Percentiles rank a stretch among this genome's conserved stretches.
Evolutionary conservation across 2,888 invertebrate genomes (phyloP).

Genomic region (Cyclophora punctaria): DNA sequence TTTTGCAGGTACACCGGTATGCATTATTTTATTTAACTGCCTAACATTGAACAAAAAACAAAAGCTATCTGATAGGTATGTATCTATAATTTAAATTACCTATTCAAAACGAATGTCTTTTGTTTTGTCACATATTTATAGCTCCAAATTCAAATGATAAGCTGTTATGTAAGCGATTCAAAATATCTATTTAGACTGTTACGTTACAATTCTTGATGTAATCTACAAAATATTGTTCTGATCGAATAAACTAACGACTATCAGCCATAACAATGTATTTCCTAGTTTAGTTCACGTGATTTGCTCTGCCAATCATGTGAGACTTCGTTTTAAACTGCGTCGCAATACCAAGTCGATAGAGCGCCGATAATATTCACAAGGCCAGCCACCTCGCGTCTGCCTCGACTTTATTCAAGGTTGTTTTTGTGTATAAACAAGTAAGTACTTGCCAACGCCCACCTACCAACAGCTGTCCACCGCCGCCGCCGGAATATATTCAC

Average conservation of each 20-base stretch:
- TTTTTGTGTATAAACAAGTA: slow-evolving; percentile 67
- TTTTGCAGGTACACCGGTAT: too few species aligned
- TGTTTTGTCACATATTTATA: too few species aligned
- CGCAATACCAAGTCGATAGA: slow-evolving; percentile 6
- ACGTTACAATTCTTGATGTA: neutral
- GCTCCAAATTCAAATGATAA: too few species aligned
- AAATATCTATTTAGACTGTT: neutral
- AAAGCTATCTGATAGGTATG: too few species aligned
- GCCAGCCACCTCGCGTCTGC: slow-evolving; percentile 39
- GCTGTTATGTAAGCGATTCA: too few species aligned
- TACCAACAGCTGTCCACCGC: slow-evolving; percentile 18
- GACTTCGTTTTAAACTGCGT: slow-evolving; percentile 3
- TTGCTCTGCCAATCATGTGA: slow-evolving; percentile 4
- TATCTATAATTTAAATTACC: too few species aligned
- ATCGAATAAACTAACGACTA: neutral
- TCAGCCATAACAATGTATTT: too few species aligned
- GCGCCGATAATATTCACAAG: slow-evolving; percentile 27
- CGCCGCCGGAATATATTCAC: slow-evolving; percentile 6
- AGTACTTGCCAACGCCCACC: slow-evolving; percentile 10
- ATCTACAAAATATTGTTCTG: neutral
- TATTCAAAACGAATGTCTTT: too few species aligned
- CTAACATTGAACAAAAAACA: too few species aligned
- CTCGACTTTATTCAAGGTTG: slow-evolving; percentile 50
- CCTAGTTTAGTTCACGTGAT: neutral
- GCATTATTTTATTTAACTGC: too few species aligned